Base-by-base conservation (phyloP, 2,113 vertebrate genomes). In the Toxotes chatareus region DNA sequence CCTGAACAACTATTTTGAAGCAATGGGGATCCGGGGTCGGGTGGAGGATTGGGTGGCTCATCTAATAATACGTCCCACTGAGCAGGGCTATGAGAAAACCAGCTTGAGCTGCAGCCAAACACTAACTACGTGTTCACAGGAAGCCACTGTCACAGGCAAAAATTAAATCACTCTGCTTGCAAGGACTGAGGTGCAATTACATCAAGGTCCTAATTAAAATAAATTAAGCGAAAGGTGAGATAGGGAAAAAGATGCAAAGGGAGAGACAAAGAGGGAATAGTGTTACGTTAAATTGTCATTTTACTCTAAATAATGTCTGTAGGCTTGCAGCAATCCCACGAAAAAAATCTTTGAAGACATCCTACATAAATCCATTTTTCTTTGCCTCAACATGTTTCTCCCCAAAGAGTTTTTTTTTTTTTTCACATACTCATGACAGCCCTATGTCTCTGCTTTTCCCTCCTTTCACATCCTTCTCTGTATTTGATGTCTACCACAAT, bases 401-500 rank as follows among this genome's bases (percentile, higher is more conserved):
- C 71, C 79, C 14, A 40, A 85, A 81, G 79, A 70, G 10, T 13
- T n/a, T 46, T 88, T 31, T 46, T n/a, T n/a, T n/a, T n/a, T n/a
- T n/a, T 67, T 85, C 74, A 78, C 77, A 49, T 79, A 88, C 83
- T 89, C 80, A 71, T 73, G 66, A 68, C 77, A 76, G 68, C 53
- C 2, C 46, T 12, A 71, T 73, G 49, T 64, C 66, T 62, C 7
- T 68, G 44, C 73, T 75, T 81, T 40, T 59, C 47, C 83, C 76
- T 71, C 66, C 49, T 69, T 68, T 81, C 84, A 34, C 73, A 86
- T 76, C 77, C 32, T 38, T 49, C 44, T 74, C 77, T 82, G 70
- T 83, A 80, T 89, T 88, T 89, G 85, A 91, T 81, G 76, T 88
- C 84, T 80, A 83, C 60, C 69, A 78, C 82, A 67, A 83, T 64